Conservation (phyloP, 2,113 vertebrate species). For the Gadus chalcogrammus region DNA sequence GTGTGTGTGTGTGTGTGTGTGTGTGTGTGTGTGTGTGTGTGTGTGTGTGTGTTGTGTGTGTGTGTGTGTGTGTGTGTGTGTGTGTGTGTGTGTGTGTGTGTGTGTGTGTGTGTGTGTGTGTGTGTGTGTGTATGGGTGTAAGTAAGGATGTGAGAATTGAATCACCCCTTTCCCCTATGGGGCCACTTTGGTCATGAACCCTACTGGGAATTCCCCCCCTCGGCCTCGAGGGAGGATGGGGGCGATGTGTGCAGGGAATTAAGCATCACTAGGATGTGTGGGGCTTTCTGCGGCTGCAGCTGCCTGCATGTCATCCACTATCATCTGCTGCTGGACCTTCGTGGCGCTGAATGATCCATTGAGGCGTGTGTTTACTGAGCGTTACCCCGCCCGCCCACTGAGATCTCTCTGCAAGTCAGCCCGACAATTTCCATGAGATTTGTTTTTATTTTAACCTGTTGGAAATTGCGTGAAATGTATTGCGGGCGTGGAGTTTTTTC, state of each 20-base stretch:
- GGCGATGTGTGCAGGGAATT: not conserved
- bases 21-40: not conserved
- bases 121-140: too few species aligned
- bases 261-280: too few species aligned
- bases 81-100: not conserved
- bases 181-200: not conserved
- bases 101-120: not conserved
- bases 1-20: too few species aligned
- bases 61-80: too few species aligned
- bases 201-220: not conserved
- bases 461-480: not conserved
- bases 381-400: too few species aligned
- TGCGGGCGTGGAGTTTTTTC: not conserved
- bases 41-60: not conserved
- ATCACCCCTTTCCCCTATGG: not conserved
- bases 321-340: too few species aligned
- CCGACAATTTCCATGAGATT: not conserved
- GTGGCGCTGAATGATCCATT: too few species aligned
- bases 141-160: not conserved
- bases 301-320: too few species aligned
- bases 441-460: not conserved
- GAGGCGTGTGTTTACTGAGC: too few species aligned
- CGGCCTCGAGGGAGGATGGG: not conserved
- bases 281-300: too few species aligned
- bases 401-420: too few species aligned